These are phyloP conservation scores for Actinia tenebrosa DNA, from an alignment of 64 coral and sea anemone genomes.

Conservation along the genomic window DNA sequence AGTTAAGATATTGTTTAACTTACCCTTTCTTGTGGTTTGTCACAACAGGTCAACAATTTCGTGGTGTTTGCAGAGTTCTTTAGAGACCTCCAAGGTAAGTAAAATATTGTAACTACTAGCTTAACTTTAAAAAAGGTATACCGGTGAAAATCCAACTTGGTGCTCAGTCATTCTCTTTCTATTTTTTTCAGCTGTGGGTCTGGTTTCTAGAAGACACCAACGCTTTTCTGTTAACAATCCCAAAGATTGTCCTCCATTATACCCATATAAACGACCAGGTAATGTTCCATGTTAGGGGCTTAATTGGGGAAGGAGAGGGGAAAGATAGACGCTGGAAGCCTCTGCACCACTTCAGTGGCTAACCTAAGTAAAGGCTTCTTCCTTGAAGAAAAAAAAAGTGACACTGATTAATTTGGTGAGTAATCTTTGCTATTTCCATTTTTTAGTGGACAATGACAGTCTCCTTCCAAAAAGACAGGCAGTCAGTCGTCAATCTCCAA, in stretches of 20 bases:
- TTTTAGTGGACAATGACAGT: background rate
- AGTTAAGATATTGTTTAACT: background rate
- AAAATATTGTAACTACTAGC: background rate
- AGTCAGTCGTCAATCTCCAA: background rate
- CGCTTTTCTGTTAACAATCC: slow-evolving; percentile 29
- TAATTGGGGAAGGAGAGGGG: too few species aligned
- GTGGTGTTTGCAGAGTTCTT: slow-evolving; percentile 91
- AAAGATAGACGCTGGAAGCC: too few species aligned
- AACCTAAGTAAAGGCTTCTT: too few species aligned
- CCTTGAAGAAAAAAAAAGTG: too few species aligned
- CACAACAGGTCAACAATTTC: slow-evolving; percentile 87
- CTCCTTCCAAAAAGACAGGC: background rate
- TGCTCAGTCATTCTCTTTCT: background rate
- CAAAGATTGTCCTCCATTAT: slow-evolving; percentile 51
- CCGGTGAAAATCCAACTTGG: background rate
- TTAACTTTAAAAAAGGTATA: background rate
- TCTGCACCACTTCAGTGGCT: too few species aligned
- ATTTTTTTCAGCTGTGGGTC: slow-evolving; percentile 63
- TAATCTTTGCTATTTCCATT: background rate
- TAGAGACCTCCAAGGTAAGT: slow-evolving; percentile 72
- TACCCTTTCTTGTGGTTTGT: background rate
- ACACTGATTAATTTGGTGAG: too few species aligned
- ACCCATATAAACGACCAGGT: slow-evolving; percentile 66
- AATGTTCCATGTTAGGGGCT: background rate
- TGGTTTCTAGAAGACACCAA: slow-evolving; percentile 64